These are phyloP conservation scores for Edolisoma coerulescens DNA, from an alignment of 2,113 vertebrate genomes.

Conservation along the genomic window DNA sequence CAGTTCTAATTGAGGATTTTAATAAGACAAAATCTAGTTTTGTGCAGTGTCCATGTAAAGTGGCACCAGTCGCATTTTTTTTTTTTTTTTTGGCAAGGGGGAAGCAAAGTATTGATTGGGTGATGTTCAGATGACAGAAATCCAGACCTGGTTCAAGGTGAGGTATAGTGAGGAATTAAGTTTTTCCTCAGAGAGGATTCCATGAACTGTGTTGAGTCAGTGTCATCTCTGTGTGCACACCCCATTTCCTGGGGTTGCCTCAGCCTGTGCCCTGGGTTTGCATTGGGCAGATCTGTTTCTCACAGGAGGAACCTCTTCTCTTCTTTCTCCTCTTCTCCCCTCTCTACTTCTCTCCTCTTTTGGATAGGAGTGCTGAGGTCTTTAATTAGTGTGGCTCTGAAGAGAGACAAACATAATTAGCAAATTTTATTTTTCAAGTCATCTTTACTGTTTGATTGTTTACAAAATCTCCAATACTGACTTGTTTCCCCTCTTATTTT, in stretches of 20 bases:
- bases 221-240: accelerated
- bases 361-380: not conserved
- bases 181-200: not conserved
- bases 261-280: not conserved
- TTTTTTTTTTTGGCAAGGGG: not conserved
- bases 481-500: not conserved
- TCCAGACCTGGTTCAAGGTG: not conserved
- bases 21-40: not conserved
- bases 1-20: not conserved
- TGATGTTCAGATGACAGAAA: not conserved
- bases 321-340: not conserved
- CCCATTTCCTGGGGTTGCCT: not conserved
- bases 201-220: not conserved
- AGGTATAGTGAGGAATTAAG: not conserved
- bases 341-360: not conserved
- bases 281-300: not conserved
- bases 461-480: not conserved
- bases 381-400: not conserved
- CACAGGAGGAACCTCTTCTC: not conserved
- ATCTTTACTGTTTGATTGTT: not conserved
- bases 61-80: not conserved
- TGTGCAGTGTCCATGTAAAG: not conserved
- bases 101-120: not conserved
- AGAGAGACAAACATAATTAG: not conserved
- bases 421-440: not conserved